Evolutionary conservation across 2,113 vertebrate genomes (phyloP).

Genomic region (Gopherus evgoodei): DNA sequence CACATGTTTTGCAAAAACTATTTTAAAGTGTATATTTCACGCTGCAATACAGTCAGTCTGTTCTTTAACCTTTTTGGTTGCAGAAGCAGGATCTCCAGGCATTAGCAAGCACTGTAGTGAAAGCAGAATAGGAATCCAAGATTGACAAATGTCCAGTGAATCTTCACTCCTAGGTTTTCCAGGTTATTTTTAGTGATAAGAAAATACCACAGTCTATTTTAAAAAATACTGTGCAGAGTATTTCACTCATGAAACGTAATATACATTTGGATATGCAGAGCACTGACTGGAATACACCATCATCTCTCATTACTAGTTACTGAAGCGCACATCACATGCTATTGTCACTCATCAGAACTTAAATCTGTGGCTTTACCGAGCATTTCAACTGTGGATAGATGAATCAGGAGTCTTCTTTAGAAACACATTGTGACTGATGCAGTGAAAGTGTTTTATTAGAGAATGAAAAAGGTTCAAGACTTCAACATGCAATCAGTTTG

Average conservation of each 20-base stretch:
- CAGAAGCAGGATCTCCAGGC: not conserved
- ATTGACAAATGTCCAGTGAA: not conserved
- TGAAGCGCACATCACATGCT: not conserved
- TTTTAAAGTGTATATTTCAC: not conserved
- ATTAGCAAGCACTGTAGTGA: not conserved
- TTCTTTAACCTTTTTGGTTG: not conserved
- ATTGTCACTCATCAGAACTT: not conserved
- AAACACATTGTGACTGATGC: not conserved
- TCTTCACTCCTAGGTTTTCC: not conserved
- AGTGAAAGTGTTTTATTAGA: not conserved
- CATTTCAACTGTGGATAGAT: too few species aligned
- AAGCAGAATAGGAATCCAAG: not conserved
- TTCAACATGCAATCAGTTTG: not conserved
- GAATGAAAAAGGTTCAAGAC: not conserved
- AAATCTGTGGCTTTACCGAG: too few species aligned
- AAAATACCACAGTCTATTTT: not conserved
- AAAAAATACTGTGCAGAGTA: not conserved
- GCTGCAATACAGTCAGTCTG: not conserved
- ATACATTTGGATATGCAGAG: not conserved
- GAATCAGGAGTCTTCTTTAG: not conserved
- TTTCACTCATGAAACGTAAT: not conserved
- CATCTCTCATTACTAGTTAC: not conserved
- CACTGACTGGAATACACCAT: too few species aligned
- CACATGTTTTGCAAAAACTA: not conserved
- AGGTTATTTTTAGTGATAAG: slow-evolving; percentile 28